Percentiles rank a stretch among this genome's conserved stretches.
Conservation (phyloP, 2,888 invertebrate genomes). For the Archaeoteleia sp. region DNA sequence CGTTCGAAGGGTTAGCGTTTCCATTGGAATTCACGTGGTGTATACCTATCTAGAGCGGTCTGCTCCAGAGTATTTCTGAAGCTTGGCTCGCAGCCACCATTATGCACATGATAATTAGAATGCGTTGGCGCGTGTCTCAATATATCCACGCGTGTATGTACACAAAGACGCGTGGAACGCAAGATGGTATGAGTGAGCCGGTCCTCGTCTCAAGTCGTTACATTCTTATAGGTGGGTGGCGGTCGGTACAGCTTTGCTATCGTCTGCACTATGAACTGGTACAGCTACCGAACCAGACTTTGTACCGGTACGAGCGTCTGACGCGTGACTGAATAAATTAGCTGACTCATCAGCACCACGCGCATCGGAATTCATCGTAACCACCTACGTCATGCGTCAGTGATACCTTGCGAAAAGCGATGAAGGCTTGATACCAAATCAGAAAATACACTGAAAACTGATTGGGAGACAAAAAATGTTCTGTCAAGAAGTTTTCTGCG, state of each 20-base stretch:
- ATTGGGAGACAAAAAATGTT: too few species aligned
- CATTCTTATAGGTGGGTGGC: constrained; percentile 62
- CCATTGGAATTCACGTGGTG: constrained; percentile 58
- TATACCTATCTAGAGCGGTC: constrained; percentile 68
- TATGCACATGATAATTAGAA: constrained; percentile 76
- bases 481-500: too few species aligned
- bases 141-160: constrained; percentile 69
- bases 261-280: constrained; percentile 53
- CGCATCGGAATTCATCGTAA: constrained; percentile 55
- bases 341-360: constrained; percentile 60
- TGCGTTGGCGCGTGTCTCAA: constrained; percentile 75
- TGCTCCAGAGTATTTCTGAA: constrained; percentile 73
- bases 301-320: constrained; percentile 40
- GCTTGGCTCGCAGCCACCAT: constrained; percentile 74
- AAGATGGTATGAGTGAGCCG: constrained; percentile 47
- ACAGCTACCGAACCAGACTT: constrained; percentile 58
- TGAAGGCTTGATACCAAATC: too few species aligned
- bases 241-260: constrained; percentile 52
- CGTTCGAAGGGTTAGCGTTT: constrained; percentile 42
- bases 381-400: constrained; percentile 44
- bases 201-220: constrained; percentile 55
- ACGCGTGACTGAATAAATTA: constrained; percentile 64
- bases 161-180: constrained; percentile 44
- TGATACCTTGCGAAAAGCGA: too few species aligned
- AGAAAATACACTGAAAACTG: too few species aligned